A percentile compares a stretch with the other conserved stretches of the same genome.
Evolutionary conservation across 64 coral and sea anemone species (phyloP).

Genomic region (Actinia tenebrosa): DNA sequence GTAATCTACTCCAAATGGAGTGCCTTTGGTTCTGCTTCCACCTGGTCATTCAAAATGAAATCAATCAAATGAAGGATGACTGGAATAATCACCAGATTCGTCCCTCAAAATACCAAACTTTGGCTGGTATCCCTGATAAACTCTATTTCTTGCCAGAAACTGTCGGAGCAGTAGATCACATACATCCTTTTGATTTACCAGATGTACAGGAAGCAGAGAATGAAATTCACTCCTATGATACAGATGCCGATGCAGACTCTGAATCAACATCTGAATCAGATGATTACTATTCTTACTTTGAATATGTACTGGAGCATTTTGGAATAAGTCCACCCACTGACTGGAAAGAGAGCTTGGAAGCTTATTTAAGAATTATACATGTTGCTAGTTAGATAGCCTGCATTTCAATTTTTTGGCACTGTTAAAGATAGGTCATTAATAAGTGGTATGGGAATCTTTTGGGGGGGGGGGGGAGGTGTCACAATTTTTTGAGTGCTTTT

Average conservation of each 20-base stretch:
- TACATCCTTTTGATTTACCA: neutral
- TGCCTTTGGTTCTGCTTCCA: constrained; percentile 44
- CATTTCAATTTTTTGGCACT: neutral
- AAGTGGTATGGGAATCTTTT: too few species aligned
- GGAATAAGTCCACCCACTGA: constrained; percentile 37
- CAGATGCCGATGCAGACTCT: constrained; percentile 41
- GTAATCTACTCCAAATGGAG: constrained; percentile 34
- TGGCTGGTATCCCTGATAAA: constrained; percentile 23
- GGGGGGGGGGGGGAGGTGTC: too few species aligned
- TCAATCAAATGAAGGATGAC: constrained; percentile 8
- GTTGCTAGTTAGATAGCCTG: constrained; percentile 32
- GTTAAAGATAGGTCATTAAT: too few species aligned
- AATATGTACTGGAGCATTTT: constrained; percentile 36
- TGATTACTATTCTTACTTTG: constrained; percentile 41
- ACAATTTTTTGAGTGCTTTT: too few species aligned
- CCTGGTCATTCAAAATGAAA: constrained; percentile 28
- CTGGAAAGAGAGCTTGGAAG: constrained; percentile 34
- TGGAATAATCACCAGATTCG: constrained; percentile 33
- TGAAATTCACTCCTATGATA: constrained; percentile 35
- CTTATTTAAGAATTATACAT: constrained; percentile 34
- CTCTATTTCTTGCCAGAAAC: constrained; percentile 19
- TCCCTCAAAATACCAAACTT: constrained; percentile 18
- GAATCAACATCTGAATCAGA: constrained; percentile 39
- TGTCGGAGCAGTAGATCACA: constrained; percentile 31
- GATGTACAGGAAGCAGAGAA: constrained; percentile 38